Percentiles rank a stretch among this genome's conserved stretches.
These are phyloP conservation scores for Enteromius paludinosus DNA, from an alignment of 2,797 vertebrate genomes.

Conservation along the genomic window DNA sequence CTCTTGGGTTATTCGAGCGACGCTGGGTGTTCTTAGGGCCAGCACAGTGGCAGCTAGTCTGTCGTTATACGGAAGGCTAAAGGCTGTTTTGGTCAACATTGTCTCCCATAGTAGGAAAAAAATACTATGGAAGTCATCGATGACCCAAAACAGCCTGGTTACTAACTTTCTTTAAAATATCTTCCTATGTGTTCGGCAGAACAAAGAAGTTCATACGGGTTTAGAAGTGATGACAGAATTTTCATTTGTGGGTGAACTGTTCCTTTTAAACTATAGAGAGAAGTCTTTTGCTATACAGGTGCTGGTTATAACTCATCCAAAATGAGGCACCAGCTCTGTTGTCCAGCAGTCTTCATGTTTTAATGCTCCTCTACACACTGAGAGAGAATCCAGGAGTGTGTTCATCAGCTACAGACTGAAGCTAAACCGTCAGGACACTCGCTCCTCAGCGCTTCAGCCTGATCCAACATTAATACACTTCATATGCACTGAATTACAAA, in stretches of 20 bases:
- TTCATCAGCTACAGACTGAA: background rate
- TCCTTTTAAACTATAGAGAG: no score
- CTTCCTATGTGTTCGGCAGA: no score
- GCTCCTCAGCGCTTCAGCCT: background rate
- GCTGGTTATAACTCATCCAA: background rate
- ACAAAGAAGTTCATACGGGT: no score
- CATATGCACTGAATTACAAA: background rate
- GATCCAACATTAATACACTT: background rate
- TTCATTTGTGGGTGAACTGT: no score
- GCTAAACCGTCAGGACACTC: background rate
- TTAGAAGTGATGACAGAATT: no score
- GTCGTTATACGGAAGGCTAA: background rate
- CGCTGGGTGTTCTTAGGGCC: background rate
- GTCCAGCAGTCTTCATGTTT: background rate
- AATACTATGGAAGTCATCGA: no score
- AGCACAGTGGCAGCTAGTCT: slow-evolving; percentile 2
- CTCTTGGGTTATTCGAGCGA: background rate
- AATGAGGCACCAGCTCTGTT: background rate
- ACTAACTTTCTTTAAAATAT: no score
- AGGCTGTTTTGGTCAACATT: no score
- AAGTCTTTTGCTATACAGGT: background rate
- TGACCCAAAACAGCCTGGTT: no score
- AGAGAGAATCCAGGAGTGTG: background rate
- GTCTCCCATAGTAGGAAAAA: no score
- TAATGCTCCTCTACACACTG: background rate